Evolutionary conservation across 2,113 vertebrate genomes (phyloP).

Genomic region (Hyperopisus bebe): DNA sequence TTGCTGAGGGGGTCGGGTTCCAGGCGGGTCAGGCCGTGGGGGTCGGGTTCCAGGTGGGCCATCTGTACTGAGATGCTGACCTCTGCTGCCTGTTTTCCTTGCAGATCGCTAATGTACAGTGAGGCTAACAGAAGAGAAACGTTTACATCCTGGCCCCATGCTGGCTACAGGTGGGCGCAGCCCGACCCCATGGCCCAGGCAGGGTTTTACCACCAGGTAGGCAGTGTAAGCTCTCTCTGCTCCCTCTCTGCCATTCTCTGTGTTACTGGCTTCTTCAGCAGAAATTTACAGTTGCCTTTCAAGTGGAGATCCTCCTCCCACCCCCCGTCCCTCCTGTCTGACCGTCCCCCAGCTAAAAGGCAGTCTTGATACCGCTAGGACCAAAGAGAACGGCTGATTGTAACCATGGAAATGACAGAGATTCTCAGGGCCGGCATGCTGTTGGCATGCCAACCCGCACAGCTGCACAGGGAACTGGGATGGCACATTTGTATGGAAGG

Average conservation of each 20-base stretch:
- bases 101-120: constrained; percentile 95
- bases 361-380: constrained; percentile 11
- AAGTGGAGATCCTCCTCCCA: constrained; percentile 18
- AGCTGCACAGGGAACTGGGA: neutral
- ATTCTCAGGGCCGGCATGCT: constrained; percentile 17
- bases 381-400: constrained; percentile 16
- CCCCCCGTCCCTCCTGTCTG: neutral
- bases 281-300: neutral
- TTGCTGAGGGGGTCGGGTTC: neutral
- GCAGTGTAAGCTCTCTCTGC: constrained; percentile 23
- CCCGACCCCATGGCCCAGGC: constrained; percentile 99
- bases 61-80: neutral
- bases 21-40: too few species aligned
- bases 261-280: neutral
- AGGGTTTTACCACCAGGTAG: constrained; percentile 98
- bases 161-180: constrained; percentile 96
- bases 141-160: constrained; percentile 97
- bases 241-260: neutral
- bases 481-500: neutral
- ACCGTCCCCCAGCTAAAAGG: neutral
- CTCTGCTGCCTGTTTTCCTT: neutral
- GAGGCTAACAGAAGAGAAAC: constrained; percentile 97
- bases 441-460: constrained; percentile 38
- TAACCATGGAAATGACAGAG: constrained; percentile 28
- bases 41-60: too few species aligned